Percentiles rank a stretch among this genome's conserved stretches.
phyloP scores from a whole-genome alignment of 64 coral and sea anemone species.

The Pocillopora verrucosa region DNA sequence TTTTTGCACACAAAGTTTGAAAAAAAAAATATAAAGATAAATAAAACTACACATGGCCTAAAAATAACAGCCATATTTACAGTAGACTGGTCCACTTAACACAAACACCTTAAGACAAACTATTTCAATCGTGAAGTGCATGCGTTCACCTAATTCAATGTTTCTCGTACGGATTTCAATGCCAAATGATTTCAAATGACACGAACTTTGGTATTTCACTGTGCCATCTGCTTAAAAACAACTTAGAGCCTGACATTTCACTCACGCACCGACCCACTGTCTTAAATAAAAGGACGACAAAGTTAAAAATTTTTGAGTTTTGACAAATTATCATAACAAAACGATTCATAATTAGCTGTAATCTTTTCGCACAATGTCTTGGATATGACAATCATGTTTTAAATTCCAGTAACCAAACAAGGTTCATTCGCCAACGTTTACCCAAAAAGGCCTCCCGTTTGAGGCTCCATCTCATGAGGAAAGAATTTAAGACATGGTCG shows the following conservation, averaged over 20 bases:
- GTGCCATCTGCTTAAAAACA: background rate
- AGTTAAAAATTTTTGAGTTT: conserved; percentile 43
- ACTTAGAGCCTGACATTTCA: conserved; percentile 23
- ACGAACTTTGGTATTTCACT: conserved; percentile 12
- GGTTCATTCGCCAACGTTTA: conserved; percentile 18
- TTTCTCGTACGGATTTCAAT: background rate
- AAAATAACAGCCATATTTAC: background rate
- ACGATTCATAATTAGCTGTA: conserved; percentile 40
- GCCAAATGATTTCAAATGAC: conserved; percentile 4
- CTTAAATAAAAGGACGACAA: conserved; percentile 40
- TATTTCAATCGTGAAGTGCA: background rate
- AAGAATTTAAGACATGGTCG: conserved; percentile 20
- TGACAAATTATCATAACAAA: conserved; percentile 47
- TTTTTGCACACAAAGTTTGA: background rate
- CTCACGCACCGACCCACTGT: conserved; percentile 43
- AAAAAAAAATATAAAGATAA: background rate
- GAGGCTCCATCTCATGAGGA: background rate
- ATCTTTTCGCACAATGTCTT: conserved; percentile 21
- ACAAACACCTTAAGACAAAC: background rate
- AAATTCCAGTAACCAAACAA: conserved; percentile 29
- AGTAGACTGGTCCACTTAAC: conserved; percentile 6
- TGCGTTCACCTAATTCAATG: background rate
- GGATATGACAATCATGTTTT: conserved; percentile 45
- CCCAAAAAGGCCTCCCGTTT: conserved; percentile 26
- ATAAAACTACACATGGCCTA: conserved; percentile 10